phyloP scores from a whole-genome alignment of 92 coral and sea anemone species.

The Actinostola sp. region DNA sequence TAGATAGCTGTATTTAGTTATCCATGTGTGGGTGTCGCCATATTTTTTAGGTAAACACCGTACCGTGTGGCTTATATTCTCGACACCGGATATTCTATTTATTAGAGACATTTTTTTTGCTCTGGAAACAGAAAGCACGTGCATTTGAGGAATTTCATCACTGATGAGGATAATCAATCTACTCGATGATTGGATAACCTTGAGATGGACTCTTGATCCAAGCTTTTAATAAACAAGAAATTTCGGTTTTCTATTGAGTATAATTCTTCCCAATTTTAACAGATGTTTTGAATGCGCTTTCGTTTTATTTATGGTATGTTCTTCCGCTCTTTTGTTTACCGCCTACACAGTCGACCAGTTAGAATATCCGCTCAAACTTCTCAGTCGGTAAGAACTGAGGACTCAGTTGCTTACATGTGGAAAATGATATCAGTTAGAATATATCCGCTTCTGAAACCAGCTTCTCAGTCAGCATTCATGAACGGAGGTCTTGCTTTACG shows the following conservation, averaged over 20 bases:
- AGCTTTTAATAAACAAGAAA: not conserved
- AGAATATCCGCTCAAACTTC: no score
- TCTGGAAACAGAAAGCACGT: not conserved
- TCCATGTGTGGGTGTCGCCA: not conserved
- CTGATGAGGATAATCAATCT: not conserved
- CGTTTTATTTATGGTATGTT: conserved; percentile 12
- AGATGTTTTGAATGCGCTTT: conserved; percentile 26
- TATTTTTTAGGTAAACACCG: not conserved
- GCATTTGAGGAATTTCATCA: not conserved
- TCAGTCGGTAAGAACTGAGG: no score
- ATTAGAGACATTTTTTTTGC: not conserved
- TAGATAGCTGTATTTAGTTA: not conserved
- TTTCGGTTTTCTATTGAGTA: not conserved
- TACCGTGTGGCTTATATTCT: not conserved
- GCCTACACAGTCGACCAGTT: no score
- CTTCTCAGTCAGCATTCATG: no score
- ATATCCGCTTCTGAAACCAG: no score
- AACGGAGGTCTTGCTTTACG: no score
- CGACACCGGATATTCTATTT: not conserved
- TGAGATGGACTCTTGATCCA: conserved; percentile 15
- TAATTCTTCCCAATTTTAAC: not conserved
- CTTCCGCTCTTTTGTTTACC: conserved; percentile 27
- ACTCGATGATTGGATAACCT: not conserved
- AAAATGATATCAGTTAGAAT: no score
- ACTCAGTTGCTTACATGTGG: no score